Evolutionary conservation across 2,797 vertebrate genomes (phyloP), one percentile per base, ranked within the genome.

Genomic region (Chaenodraco wilsoni): DNA sequence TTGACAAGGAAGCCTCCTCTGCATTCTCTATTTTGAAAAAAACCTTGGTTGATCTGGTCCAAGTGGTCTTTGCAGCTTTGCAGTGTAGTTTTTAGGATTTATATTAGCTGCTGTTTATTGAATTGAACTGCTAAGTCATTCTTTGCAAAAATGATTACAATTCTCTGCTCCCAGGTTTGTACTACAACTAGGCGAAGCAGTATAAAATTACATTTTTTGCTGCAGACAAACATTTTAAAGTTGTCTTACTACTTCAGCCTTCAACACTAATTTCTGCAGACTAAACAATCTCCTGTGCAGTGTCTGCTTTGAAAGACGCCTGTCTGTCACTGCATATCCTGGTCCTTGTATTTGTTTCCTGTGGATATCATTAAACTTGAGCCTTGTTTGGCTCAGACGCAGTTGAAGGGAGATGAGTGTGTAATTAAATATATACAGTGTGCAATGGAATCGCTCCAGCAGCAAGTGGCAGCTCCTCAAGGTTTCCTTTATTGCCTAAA

Each of bases 341-440:
- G 9, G 17, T 48, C 66, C 69, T 65, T 68, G 37, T 33, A 3
- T 76, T 69, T 61, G 59, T 77, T 74, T 81, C 70, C 69, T 73
- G 57, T 76, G 51, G 61, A 72, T 87, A 84, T 88, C 83, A 87
- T 90, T 83, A 84, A 78, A 83, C 81, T 78, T 70, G 57, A 69
- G 77, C 65, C 64, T 65, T 63, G 66, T 69, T 82, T 43, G 69
- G 68, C 66, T 68, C 73, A 60, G 59, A 16, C 5, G 9, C 73
- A 75, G 68, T 68, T 60, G 79, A 57, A 41, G 55, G 61, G 48
- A 81, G 78, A 85, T 69, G 79, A 51, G 44, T 40, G 69, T 60
- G 56, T 80, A 83, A 91, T 89, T 86, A 86, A 89, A 90, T 86
- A 83, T 77, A 68, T 49, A 52, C 54, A 10, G 37, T 58, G 19